Base-by-base conservation (phyloP, 2,888 invertebrate genomes). In the Drosophila crucigera region DNA sequence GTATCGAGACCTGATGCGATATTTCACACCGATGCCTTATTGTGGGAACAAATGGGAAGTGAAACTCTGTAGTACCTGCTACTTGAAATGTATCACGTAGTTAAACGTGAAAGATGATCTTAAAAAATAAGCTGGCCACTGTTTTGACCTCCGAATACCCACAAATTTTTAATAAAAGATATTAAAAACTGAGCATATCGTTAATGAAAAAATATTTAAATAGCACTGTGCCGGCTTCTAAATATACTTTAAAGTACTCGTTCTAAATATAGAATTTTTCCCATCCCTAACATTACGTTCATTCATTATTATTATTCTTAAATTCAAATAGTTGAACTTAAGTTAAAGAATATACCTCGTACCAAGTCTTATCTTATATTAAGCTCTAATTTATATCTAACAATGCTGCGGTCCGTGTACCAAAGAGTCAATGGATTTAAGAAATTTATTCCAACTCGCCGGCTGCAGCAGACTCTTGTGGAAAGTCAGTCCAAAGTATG, bases 391-490 rank as follows among this genome's bases (percentile, higher is more conserved):
- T 41, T 3, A 14, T 39, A 2, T 39, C 30, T 7, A 35, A 73
- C 7, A 55, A 84, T 84, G 84, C 54, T 87, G 7, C 76, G 84
- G 16, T 30, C 80, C 14, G 39, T 84, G 30, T 73, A 63, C 14
- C 72, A 84, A 6, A 71, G 59, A 68, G 68, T 72, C 4, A 74
- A 60, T 55, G 37, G 66, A 9, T 53, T 87, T 28, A 84, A 73
- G 30, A 52, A 43, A 43, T 33, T 60, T 2, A 22, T 69, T 30
- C 76, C 76, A 10, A 58, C 39, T 53, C 84, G 87, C 50, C 84
- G 84, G 33, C n/a, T 76, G n/a, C 73, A 84, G 33, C 87, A 87
- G 50, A 78, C 84, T 28, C 59, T 84, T 59, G 75, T 78, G 43
- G 78, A 87, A 59, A 65, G 61, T 22, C 63, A 60, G 37, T 35